phyloP scores from a whole-genome alignment of 2,797 vertebrate species.

The Carapus acus region DNA sequence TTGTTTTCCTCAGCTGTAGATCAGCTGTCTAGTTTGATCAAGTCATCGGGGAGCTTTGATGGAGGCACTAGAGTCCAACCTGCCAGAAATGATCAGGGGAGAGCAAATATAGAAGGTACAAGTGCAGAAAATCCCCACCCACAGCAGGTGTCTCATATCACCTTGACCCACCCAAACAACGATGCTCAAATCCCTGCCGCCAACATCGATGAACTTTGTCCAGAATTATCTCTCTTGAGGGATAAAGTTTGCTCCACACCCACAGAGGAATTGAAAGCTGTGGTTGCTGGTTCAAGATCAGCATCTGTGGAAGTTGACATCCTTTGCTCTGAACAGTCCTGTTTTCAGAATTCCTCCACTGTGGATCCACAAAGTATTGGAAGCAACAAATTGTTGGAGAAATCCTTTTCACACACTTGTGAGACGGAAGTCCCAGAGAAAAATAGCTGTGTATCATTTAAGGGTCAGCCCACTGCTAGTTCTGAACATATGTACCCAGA shows the following conservation, averaged over 20 bases:
- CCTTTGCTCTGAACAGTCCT: slow-evolving; percentile 23
- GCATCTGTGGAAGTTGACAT: slow-evolving; percentile 3
- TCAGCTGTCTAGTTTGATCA: slow-evolving; percentile 68
- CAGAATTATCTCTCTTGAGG: slow-evolving; percentile 49
- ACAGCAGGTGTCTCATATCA: slow-evolving; percentile 25
- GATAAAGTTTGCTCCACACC: slow-evolving; percentile 20
- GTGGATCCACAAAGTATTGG: too few species aligned
- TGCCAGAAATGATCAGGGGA: slow-evolving; percentile 30
- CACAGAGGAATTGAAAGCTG: slow-evolving; percentile 8
- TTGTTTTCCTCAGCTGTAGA: slow-evolving; percentile 72
- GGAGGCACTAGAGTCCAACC: slow-evolving; percentile 44
- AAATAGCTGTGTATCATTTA: slow-evolving; percentile 46
- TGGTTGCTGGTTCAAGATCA: slow-evolving; percentile 10
- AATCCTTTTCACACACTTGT: slow-evolving; percentile 77
- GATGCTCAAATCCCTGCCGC: slow-evolving; percentile 58
- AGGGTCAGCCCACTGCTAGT: slow-evolving; percentile 16
- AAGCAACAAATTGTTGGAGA: slow-evolving; percentile 73
- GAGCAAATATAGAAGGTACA: slow-evolving; percentile 34
- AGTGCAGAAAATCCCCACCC: slow-evolving; percentile 13
- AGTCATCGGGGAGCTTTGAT: slow-evolving; percentile 64
- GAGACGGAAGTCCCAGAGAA: slow-evolving; percentile 69
- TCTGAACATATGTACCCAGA: slow-evolving; percentile 74
- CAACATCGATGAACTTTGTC: slow-evolving; percentile 69
- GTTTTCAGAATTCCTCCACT: slow-evolving; percentile 58
- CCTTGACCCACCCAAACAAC: slow-evolving; percentile 15